These are phyloP conservation scores for Maylandia zebra DNA, from an alignment of 2,113 vertebrate species.

Conservation along the genomic window DNA sequence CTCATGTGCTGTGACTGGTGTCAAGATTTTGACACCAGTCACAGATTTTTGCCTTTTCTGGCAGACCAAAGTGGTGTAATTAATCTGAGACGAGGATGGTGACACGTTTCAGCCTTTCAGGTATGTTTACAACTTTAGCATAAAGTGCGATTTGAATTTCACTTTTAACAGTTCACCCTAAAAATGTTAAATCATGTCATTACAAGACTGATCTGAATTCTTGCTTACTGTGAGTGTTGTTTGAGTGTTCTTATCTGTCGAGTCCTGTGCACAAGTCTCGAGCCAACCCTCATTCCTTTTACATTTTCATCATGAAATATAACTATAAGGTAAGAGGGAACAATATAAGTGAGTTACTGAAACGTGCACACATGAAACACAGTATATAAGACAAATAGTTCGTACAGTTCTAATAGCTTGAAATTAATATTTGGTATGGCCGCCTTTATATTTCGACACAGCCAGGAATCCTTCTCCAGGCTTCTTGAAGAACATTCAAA, in stretches of 20 bases:
- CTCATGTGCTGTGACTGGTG: background rate
- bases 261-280: background rate
- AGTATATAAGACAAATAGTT: background rate
- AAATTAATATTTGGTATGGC: background rate
- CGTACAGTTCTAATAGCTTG: background rate
- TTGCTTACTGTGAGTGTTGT: background rate
- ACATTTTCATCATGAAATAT: background rate
- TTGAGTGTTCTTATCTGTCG: background rate
- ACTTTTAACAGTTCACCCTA: background rate
- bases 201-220: background rate
- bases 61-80: background rate
- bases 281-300: background rate
- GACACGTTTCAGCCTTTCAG: background rate
- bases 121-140: background rate
- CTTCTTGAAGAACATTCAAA: background rate
- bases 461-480: background rate
- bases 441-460: background rate
- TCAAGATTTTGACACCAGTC: background rate
- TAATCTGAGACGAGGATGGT: background rate
- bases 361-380: background rate
- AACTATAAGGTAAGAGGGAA: background rate
- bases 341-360: background rate
- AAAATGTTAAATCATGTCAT: background rate
- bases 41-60: background rate
- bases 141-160: background rate